Conservation (phyloP, 1,140 invertebrate genomes). For the Teleogryllus occipitalis region DNA sequence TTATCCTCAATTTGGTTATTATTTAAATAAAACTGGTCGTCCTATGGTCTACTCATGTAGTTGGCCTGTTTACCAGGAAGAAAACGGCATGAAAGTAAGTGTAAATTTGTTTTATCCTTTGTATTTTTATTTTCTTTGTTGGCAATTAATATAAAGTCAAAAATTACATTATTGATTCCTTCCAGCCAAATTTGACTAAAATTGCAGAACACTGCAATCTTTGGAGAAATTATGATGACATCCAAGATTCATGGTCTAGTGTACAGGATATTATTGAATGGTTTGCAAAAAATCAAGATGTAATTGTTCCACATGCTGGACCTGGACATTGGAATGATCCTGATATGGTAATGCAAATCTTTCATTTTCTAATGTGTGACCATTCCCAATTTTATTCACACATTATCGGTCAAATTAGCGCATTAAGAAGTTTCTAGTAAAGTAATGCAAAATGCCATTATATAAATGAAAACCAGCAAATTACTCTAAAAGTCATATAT, state of each 20-base stretch:
- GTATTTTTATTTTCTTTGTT: background rate
- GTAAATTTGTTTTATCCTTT: too few species aligned
- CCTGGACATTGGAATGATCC: slow-evolving; percentile 89
- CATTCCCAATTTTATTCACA: too few species aligned
- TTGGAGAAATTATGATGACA: slow-evolving; percentile 83
- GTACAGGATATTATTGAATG: slow-evolving; percentile 65
- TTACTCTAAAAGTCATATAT: too few species aligned
- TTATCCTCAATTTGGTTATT: slow-evolving; percentile 62
- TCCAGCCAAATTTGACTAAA: slow-evolving; percentile 59
- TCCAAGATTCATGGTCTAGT: slow-evolving; percentile 72
- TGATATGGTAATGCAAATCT: slow-evolving; percentile 60
- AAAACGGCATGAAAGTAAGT: slow-evolving; percentile 13
- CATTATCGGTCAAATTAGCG: too few species aligned
- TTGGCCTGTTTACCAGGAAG: slow-evolving; percentile 73
- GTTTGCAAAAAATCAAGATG: slow-evolving; percentile 67
- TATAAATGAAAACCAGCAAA: too few species aligned
- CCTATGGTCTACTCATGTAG: slow-evolving; percentile 83
- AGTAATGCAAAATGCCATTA: too few species aligned
- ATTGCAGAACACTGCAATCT: slow-evolving; percentile 70
- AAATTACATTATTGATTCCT: slow-evolving; percentile 21
- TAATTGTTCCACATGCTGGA: slow-evolving; percentile 59
- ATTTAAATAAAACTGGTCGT: slow-evolving; percentile 68
- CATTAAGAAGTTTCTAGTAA: too few species aligned
- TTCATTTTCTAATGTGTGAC: too few species aligned
- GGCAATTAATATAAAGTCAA: background rate